Base-by-base conservation (phyloP, 2,113 vertebrate species). In the Oreotrochilus melanogaster region DNA sequence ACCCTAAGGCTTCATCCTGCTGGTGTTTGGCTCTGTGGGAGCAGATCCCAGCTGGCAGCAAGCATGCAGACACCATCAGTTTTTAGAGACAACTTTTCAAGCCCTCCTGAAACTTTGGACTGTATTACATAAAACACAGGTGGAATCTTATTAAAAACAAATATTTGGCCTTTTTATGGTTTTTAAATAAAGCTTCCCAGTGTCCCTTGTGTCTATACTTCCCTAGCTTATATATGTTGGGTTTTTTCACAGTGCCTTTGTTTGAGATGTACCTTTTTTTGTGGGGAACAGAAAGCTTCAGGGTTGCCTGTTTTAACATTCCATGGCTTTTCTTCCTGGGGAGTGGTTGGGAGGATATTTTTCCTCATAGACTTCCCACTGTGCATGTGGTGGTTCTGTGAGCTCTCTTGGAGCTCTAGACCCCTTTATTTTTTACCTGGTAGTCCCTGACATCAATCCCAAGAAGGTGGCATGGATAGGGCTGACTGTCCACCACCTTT, bases 401-500 rank as follows among this genome's bases (percentile, higher is more conserved):
- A 33, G 14, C 33, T 75, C 54, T 69, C 39, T 16, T 82, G 86
- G 87, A 65, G 65, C 61, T 93, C 57, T 42, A 57, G 65, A 73
- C 53, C 92, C 78, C 95, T 78, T 92, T 61, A 27, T 45, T 95
- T 93, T 73, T 88, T 14, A 45, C 18, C 28, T 79, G 62, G 54
- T 66, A 88, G 48, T 60, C 45, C 21, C 35, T 88, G 86, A 78
- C 78, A 18, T 76, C 70, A 58, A 79, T 94, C 61, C 42, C 4
- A 7, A 86, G 74, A 47, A 70, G 73, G 53, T 31, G 13, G 37
- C 37, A 14, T 37, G 53, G 76, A 6, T 50, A 45, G 65, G 33
- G 30, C 69, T 56, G 53, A 42, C 86, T 96, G 45, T 93, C 88
- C 48, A 70, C 9, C 9, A 18, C 43, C 37, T 58, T 73, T 18